These are phyloP conservation scores for Cremastobaeus sp. DNA, from an alignment of 2,888 invertebrate genomes.

Conservation along the genomic window DNA sequence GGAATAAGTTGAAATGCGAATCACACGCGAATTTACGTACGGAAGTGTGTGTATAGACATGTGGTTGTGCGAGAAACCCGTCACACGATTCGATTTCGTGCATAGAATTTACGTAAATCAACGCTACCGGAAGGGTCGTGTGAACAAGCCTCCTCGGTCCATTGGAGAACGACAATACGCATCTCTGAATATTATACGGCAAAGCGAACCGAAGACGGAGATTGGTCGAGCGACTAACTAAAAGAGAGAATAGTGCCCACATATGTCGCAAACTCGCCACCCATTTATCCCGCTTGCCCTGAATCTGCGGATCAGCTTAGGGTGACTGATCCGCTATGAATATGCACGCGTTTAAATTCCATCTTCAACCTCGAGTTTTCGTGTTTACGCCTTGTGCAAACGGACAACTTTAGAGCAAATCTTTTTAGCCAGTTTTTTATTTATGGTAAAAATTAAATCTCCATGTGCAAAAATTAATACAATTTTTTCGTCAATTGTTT, in stretches of 20 bases:
- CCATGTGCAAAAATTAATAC: no score
- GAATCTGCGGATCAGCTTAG: conserved; percentile 42
- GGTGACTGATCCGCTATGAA: conserved; percentile 55
- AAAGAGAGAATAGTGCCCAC: conserved; percentile 50
- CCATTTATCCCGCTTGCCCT: conserved; percentile 36
- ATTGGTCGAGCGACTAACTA: conserved; percentile 42
- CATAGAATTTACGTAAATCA: conserved; percentile 63
- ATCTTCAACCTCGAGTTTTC: no score
- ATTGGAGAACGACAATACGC: conserved; percentile 60
- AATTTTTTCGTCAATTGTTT: no score
- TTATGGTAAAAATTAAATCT: no score
- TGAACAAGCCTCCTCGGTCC: conserved; percentile 58
- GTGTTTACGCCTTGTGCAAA: no score
- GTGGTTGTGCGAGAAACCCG: conserved; percentile 20
- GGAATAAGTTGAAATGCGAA: conserved; percentile 34
- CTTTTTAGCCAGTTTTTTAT: no score
- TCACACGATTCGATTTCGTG: conserved; percentile 54
- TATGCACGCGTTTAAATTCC: conserved; percentile 43
- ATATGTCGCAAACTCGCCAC: conserved; percentile 51
- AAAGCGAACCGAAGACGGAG: conserved; percentile 54
- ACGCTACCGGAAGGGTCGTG: conserved; percentile 65
- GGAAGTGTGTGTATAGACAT: conserved; percentile 19
- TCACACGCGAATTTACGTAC: neutral
- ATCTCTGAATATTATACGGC: conserved; percentile 59
- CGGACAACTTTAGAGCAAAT: no score